Conservation (phyloP, 2,113 vertebrate genomes). For the Menura novaehollandiae region DNA sequence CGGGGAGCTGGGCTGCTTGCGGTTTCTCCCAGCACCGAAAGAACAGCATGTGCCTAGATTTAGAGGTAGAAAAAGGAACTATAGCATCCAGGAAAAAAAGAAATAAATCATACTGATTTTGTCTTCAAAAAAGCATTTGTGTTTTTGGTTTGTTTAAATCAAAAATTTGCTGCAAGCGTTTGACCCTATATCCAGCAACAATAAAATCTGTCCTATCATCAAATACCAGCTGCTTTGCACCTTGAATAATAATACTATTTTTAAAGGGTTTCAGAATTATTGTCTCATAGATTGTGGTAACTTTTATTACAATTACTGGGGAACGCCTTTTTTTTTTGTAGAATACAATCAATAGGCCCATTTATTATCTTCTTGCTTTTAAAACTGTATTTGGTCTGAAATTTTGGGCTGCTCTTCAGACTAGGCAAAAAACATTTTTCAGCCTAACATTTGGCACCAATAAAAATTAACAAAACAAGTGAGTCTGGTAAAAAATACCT, state of each 20-base stretch:
- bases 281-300: not conserved
- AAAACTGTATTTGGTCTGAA: not conserved
- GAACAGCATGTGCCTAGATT: conserved; percentile 41
- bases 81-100: not conserved
- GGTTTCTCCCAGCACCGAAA: not conserved
- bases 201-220: conserved; percentile 37
- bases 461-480: not conserved
- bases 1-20: not conserved
- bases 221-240: conserved; percentile 40
- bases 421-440: not conserved
- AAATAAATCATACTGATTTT: not conserved
- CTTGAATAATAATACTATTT: conserved; percentile 2
- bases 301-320: not conserved
- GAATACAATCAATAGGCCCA: not conserved
- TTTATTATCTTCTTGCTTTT: not conserved
- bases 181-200: conserved; percentile 48
- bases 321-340: not conserved
- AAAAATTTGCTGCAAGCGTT: not conserved
- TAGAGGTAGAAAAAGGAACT: conserved; percentile 23
- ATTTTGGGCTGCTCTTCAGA: not conserved
- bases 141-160: conserved; percentile 22
- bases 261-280: conserved; percentile 23
- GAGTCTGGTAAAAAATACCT: not conserved
- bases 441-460: not conserved
- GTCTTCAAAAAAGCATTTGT: conserved; percentile 33